Evolutionary conservation across 2,113 vertebrate species (phyloP), one percentile per base, ranked within the genome.

Genomic region (Pleuronectes platessa): DNA sequence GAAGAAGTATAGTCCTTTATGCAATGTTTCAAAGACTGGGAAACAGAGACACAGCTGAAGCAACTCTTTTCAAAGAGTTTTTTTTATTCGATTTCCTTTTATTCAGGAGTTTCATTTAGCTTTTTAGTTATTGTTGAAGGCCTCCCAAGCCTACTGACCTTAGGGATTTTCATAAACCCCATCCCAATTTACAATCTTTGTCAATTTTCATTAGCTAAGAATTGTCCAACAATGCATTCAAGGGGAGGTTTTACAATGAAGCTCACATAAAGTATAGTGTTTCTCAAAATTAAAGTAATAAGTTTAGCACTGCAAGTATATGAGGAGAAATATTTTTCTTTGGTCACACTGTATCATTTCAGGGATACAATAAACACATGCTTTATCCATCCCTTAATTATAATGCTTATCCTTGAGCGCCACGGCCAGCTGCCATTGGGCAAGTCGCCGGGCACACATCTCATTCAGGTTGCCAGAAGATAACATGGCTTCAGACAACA

Each of bases 1-100:
- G 87, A 85, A 84, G 47, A 90, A 92, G 71, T 91, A 90, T 85
- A 86, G 86, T 78, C 86, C 81, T 91, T 84, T 92, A 86, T 92
- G 86, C 74, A 84, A 61, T 83, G 61, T 89, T 89, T 90, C 72
- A 91, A 89, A 92, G 83, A 89, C 76, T 81, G 53, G 74, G 84
- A 81, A 88, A 90, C 67, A 76, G 79, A 82, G 75, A 77, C 74
- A 45, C 51, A 54, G 71, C 74, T 59, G 68, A 87, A 82, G 73
- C 27, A 71, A 68, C 74, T 88, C 42, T 55, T 86, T 85, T 88
- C 73, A 88, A 74, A 80, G 31, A 37, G 37, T 62, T 18, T 23
- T 76, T 70, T 75, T 61, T 67, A 73, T 61, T 67, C 69, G 56
- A 74, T 78, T 86, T 81, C 54, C 59, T 68, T 86, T 86, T 84